Evolutionary conservation across 2,797 vertebrate genomes (phyloP).

Genomic region (Myotis vivesi): DNA sequence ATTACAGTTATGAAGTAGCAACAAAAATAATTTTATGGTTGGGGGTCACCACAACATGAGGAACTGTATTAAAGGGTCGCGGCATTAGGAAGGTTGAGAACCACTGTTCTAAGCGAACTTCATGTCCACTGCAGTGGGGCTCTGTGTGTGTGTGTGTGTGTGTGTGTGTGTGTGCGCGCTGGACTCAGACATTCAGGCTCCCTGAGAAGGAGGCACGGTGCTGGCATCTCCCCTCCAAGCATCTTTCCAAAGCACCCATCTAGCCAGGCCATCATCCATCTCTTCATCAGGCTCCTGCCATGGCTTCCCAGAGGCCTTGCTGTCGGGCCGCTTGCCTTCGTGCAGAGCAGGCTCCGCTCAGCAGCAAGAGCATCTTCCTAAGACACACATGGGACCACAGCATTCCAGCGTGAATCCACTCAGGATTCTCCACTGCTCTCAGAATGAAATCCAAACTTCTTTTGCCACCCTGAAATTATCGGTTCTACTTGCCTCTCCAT

Average conservation of each 20-base stretch:
- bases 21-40: too few species aligned
- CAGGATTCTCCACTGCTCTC: background rate
- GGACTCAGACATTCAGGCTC: background rate
- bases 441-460: background rate
- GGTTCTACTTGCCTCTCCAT: background rate
- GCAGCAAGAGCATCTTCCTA: background rate
- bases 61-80: too few species aligned
- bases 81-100: too few species aligned
- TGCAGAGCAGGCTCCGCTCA: background rate
- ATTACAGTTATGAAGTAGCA: too few species aligned
- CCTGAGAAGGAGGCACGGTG: background rate
- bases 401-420: background rate
- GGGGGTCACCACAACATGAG: too few species aligned
- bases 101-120: background rate
- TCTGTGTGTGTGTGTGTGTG: background rate
- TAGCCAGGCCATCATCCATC: background rate
- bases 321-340: background rate
- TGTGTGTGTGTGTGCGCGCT: background rate
- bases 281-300: background rate
- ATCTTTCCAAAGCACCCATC: background rate
- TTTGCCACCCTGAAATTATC: too few species aligned
- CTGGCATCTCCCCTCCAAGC: background rate
- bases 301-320: background rate
- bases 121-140: accelerated
- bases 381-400: background rate